These are phyloP conservation scores for Nematolebias whitei DNA, from an alignment of 2,113 vertebrate species.

Conservation along the genomic window DNA sequence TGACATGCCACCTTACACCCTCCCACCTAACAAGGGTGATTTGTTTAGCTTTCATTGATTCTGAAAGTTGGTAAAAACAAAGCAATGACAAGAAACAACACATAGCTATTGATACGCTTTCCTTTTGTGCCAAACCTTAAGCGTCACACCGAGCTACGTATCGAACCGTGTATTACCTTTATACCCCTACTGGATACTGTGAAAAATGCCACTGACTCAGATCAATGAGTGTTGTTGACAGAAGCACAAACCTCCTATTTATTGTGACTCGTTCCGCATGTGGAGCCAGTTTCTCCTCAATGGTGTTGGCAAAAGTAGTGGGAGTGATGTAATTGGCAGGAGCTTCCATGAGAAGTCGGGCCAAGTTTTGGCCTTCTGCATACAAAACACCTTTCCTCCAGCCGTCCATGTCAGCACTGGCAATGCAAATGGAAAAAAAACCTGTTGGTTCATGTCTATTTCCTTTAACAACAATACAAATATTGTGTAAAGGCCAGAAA, in stretches of 20 bases:
- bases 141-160: too few species aligned
- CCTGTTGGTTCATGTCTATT: not conserved
- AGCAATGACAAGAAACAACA: too few species aligned
- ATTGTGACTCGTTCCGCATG: conserved; percentile 81
- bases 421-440: not conserved
- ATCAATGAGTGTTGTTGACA: not conserved
- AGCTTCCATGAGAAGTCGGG: conserved; percentile 92
- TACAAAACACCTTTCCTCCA: conserved; percentile 91
- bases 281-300: conserved; percentile 84
- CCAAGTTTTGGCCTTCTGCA: conserved; percentile 92
- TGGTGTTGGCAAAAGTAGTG: conserved; percentile 84
- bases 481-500: not conserved
- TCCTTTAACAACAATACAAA: not conserved
- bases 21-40: too few species aligned
- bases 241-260: conserved; percentile 83
- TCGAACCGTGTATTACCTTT: too few species aligned
- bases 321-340: conserved; percentile 95
- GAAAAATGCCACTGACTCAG: not conserved
- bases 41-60: too few species aligned
- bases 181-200: too few species aligned
- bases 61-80: too few species aligned
- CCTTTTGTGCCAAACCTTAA: too few species aligned
- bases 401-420: conserved; percentile 79
- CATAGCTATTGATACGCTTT: too few species aligned
- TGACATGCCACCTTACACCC: too few species aligned